A percentile compares a stretch with the other conserved stretches of the same genome.
phyloP scores from a whole-genome alignment of 2,888 invertebrate genomes.

The Pardosa pseudoannulata region DNA sequence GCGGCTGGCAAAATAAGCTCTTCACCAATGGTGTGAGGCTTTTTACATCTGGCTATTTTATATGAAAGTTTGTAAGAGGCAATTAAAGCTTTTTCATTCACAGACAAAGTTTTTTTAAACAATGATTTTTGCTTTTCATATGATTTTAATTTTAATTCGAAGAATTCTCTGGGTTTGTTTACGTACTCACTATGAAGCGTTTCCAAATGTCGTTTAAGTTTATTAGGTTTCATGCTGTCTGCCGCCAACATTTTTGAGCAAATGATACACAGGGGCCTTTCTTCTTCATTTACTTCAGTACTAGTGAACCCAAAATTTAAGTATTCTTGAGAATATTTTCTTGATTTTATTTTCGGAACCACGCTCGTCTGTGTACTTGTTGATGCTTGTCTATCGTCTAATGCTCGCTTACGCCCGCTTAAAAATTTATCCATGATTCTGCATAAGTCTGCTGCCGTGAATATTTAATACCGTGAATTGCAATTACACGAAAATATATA shows the following conservation, averaged over 20 bases:
- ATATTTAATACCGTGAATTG: too few species aligned
- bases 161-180: not conserved
- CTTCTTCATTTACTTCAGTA: slow-evolving; percentile 18
- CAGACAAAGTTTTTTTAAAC: slow-evolving; percentile 3
- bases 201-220: slow-evolving; percentile 6
- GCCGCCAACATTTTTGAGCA: slow-evolving; percentile 9
- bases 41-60: slow-evolving; percentile 62
- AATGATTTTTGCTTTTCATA: slow-evolving; percentile 14
- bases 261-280: slow-evolving; percentile 26
- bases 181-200: slow-evolving; percentile 23
- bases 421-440: too few species aligned
- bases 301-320: slow-evolving; percentile 36
- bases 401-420: slow-evolving; percentile 17
- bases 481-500: too few species aligned
- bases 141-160: not conserved
- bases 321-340: slow-evolving; percentile 29
- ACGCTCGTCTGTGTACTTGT: slow-evolving; percentile 16
- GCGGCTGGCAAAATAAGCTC: slow-evolving; percentile 33
- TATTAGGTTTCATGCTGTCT: slow-evolving; percentile 33
- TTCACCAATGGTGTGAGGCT: slow-evolving; percentile 46
- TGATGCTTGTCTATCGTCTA: slow-evolving; percentile 25
- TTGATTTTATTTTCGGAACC: slow-evolving; percentile 1
- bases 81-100: slow-evolving; percentile 50
- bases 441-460: too few species aligned
- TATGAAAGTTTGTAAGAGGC: slow-evolving; percentile 41